Evolutionary conservation across 2,797 vertebrate genomes (phyloP).

Genomic region (Chrysocyon brachyurus): DNA sequence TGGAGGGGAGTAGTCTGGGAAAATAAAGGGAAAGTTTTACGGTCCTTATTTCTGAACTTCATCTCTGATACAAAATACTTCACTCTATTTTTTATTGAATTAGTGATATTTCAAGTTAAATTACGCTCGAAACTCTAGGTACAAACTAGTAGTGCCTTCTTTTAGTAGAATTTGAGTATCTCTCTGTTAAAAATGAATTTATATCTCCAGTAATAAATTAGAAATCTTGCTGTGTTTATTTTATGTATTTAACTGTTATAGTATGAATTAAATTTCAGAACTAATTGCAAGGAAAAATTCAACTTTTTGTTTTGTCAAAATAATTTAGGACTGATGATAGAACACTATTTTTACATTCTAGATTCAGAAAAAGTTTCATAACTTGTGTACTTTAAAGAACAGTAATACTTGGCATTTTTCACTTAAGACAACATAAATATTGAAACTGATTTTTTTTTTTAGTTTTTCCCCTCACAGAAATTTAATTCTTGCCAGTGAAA

Average conservation of each 20-base stretch:
- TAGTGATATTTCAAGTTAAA: neutral
- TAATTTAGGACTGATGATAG: neutral
- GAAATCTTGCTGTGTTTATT: neutral
- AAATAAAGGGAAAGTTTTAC: accelerated
- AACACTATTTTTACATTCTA: neutral
- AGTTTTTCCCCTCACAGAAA: neutral
- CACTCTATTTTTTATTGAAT: neutral
- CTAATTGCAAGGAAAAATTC: neutral
- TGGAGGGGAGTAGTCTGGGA: accelerated
- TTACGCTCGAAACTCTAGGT: neutral
- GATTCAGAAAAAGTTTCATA: neutral
- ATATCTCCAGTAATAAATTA: neutral
- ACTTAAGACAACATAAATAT: constrained; percentile 66
- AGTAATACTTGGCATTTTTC: constrained; percentile 41
- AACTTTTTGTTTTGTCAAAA: neutral
- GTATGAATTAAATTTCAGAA: neutral
- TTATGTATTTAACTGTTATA: neutral
- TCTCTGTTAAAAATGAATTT: neutral
- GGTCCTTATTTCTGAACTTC: neutral
- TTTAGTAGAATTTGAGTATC: neutral
- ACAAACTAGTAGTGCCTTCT: neutral
- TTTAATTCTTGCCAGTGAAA: constrained; percentile 33
- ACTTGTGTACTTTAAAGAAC: neutral
- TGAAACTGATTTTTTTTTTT: constrained; percentile 42
- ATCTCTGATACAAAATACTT: neutral